Conservation (phyloP, 2,113 vertebrate species). For the Willisornis vidua region DNA sequence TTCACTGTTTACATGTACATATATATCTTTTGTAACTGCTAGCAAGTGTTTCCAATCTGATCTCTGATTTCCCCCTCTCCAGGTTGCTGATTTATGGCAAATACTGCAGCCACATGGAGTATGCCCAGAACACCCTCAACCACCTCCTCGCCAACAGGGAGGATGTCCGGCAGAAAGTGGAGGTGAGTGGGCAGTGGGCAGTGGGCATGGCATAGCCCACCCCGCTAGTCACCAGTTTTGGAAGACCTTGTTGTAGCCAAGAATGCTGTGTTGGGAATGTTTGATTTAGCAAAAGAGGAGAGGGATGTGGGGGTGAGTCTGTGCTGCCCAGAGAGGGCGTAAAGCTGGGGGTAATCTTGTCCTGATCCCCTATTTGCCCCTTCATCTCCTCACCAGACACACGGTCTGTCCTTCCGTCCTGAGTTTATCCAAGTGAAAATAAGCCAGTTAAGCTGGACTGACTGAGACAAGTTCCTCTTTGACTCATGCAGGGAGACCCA, state of each 20-base stretch:
- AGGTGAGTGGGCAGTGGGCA: constrained; percentile 74
- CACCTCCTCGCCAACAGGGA: constrained; percentile 88
- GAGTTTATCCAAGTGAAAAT: not conserved
- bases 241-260: not conserved
- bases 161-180: constrained; percentile 90
- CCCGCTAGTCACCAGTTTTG: fast-evolving
- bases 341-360: not conserved
- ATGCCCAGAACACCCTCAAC: constrained; percentile 91
- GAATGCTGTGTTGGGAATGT: not conserved
- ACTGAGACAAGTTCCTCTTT: not conserved
- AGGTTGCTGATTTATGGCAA: constrained; percentile 96
- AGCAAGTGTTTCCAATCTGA: not conserved
- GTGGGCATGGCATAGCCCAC: not conserved
- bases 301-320: not conserved
- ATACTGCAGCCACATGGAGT: constrained; percentile 98
- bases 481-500: not conserved
- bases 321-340: not conserved
- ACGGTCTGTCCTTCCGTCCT: fast-evolving
- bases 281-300: not conserved
- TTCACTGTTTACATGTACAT: not conserved
- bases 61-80: not conserved
- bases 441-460: not conserved
- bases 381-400: fast-evolving
- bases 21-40: not conserved
- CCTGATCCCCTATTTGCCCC: not conserved